Base-by-base conservation (phyloP, 2,113 vertebrate genomes). In the Neolamprologus caudopunctatus region DNA sequence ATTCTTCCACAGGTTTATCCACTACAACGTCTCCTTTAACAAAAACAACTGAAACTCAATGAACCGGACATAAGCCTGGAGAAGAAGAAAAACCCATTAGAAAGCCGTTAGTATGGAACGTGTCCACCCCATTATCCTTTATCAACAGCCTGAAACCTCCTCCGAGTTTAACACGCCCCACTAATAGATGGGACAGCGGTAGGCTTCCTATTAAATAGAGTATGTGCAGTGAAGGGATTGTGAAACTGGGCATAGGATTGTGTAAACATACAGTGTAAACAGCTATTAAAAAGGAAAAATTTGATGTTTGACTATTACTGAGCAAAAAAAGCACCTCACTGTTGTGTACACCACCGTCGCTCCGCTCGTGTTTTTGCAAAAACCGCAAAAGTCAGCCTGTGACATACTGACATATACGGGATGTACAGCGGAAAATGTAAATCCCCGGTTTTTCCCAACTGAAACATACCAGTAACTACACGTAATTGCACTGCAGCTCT, bases 211-310 rank as follows among this genome's bases (percentile, higher is more conserved):
- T 45, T 51, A 37, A 71, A 86, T 57, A 71, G 11, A 82, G 58
- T 42, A 78, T 58, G 83, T 2, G 17, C 50, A 79, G 31, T 58
- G 55, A 82, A 45, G 33, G 26, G 82, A 85, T 50, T 75, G 85
- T 88, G 84, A 88, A 80, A 42, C 63, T 13, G 86, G 85, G 47
- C 12, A 61, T 86, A 83, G 33, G 83, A 91, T 50, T 91, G 83
- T 94, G 92, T 94, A 94, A 95, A 95, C 94, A 88, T 86, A 85
- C 88, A 71, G 87, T 91, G 93, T 93, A 94, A 95, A 94, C 92
- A 85, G 66, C 50, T 24, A 9, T 47, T 86, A 57, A 47, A 68
- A 71, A 80, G 80, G 85, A 80, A 80, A 13, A 58, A 80, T 17
- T 82, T 51, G 50, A 79, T 66, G 28, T 53, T 54, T 82, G 80